phyloP scores from a whole-genome alignment of 2,888 invertebrate species.

The Pammene fasciana region DNA sequence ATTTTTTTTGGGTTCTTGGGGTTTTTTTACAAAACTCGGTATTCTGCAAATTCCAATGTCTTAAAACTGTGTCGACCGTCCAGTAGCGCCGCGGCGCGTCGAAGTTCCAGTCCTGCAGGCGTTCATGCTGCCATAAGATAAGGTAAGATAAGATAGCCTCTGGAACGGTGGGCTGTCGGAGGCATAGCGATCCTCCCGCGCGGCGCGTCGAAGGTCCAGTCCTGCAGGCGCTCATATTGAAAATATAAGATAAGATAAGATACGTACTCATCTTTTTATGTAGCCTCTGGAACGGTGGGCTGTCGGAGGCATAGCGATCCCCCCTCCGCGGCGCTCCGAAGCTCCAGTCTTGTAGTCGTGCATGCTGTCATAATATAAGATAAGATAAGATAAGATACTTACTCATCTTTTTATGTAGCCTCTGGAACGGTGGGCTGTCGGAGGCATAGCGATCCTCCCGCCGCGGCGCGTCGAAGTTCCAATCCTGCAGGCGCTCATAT shows the following conservation, averaged over 20 bases:
- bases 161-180: constrained; percentile 67
- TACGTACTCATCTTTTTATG: constrained; percentile 69
- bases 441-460: constrained; percentile 65
- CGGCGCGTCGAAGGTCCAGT: constrained; percentile 63
- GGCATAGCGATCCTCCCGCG: constrained; percentile 65
- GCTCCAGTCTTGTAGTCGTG: constrained; percentile 68
- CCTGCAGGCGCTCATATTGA: constrained; percentile 69
- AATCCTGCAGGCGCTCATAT: constrained; percentile 70
- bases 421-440: constrained; percentile 66
- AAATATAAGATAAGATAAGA: too few relatives aligned
- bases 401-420: constrained; percentile 71
- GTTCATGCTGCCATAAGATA: constrained; percentile 62
- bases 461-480: constrained; percentile 61
- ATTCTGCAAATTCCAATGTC: too few relatives aligned
- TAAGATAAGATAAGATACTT: constrained; percentile 42
- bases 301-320: constrained; percentile 67
- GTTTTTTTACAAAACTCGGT: too few relatives aligned
- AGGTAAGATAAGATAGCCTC: constrained; percentile 47
- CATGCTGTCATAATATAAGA: constrained; percentile 59
- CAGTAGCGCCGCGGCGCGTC: constrained; percentile 46
- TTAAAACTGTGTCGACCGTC: too few relatives aligned
- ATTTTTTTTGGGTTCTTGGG: too few relatives aligned
- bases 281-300: constrained; percentile 63
- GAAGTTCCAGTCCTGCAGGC: constrained; percentile 67
- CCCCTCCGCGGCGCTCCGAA: constrained; percentile 57